These are phyloP conservation scores for Galeruca laticollis DNA, from an alignment of 2,888 invertebrate species.

Conservation along the genomic window DNA sequence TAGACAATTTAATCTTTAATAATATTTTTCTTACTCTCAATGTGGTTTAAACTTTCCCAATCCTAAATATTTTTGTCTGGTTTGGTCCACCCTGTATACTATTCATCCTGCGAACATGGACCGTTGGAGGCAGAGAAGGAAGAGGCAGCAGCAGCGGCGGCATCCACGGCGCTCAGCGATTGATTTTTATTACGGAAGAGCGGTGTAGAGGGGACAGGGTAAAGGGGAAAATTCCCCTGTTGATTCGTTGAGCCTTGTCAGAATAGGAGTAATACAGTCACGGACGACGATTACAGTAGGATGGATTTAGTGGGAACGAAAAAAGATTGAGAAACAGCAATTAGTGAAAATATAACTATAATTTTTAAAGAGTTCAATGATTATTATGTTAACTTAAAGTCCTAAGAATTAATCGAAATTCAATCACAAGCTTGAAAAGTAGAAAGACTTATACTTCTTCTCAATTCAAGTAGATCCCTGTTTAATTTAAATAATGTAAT, in stretches of 20 bases:
- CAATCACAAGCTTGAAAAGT: too few relatives aligned
- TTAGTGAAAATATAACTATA: too few relatives aligned
- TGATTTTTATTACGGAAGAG: conserved; percentile 64
- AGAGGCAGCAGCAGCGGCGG: conserved; percentile 36
- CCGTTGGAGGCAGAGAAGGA: conserved; percentile 35
- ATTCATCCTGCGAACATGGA: conserved; percentile 12
- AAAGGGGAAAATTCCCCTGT: conserved; percentile 42
- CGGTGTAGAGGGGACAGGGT: conserved; percentile 36
- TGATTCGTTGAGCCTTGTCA: conserved; percentile 23
- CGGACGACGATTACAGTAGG: not conserved
- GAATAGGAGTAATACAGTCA: conserved; percentile 3
- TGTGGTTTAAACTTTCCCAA: too few relatives aligned
- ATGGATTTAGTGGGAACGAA: not conserved
- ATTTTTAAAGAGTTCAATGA: too few relatives aligned
- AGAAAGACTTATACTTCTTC: too few relatives aligned
- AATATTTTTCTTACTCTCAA: too few relatives aligned
- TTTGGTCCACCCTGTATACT: conserved; percentile 8
- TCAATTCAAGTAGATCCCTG: too few relatives aligned
- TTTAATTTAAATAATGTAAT: too few relatives aligned
- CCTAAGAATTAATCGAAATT: not conserved
- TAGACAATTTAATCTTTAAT: too few relatives aligned
- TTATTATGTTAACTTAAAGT: too few relatives aligned
- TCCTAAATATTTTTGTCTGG: too few relatives aligned
- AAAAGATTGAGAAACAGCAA: too few relatives aligned
- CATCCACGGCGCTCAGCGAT: conserved; percentile 57